phyloP scores from a whole-genome alignment of 2,113 vertebrate genomes.

The Hippolais icterina region DNA sequence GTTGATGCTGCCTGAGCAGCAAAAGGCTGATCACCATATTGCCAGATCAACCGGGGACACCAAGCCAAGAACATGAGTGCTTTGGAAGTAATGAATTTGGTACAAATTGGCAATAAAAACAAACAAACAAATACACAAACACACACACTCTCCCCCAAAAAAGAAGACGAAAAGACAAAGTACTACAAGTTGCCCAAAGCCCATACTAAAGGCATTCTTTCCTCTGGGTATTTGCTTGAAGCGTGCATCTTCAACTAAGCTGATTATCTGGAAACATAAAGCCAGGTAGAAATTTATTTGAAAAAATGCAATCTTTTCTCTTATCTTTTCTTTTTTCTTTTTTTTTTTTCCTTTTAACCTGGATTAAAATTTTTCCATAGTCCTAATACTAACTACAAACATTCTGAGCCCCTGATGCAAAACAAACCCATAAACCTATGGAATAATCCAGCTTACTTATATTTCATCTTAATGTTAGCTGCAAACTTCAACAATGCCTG shows the following conservation, averaged over 20 bases:
- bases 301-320: not conserved
- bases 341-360: not conserved
- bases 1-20: not conserved
- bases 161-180: not conserved
- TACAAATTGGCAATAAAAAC: not conserved
- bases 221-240: not conserved
- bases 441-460: not conserved
- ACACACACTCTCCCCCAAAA: no score
- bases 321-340: not conserved
- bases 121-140: not conserved
- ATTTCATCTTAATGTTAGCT: not conserved
- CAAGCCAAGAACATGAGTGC: not conserved
- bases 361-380: not conserved
- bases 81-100: not conserved
- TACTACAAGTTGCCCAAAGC: not conserved
- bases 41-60: not conserved
- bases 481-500: not conserved
- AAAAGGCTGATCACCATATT: not conserved
- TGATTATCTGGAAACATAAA: not conserved
- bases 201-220: not conserved
- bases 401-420: not conserved
- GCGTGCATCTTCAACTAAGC: accelerated
- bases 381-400: not conserved
- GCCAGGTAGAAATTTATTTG: not conserved
- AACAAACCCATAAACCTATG: not conserved